Base-by-base conservation (phyloP, 2,888 invertebrate species). In the Caradrina clavipalpis region DNA sequence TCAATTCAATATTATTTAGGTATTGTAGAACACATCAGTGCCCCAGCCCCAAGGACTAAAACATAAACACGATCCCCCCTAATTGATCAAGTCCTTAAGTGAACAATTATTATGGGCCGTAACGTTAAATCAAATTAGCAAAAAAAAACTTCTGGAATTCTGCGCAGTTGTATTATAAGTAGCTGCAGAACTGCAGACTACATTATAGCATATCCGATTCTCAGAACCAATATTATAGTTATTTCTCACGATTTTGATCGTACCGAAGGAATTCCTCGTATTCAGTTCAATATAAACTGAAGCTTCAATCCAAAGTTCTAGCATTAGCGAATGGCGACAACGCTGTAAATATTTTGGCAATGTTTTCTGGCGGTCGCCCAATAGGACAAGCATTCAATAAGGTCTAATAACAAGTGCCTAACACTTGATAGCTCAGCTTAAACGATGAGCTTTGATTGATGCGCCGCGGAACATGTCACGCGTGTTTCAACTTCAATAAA, bases 321-420 rank as follows among this genome's bases (percentile, higher is more conserved):
- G 84, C 82, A 82, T 88, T 88, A 88, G 89, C 83, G 84, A 89
- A 89, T 87, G 84, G 90, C 87, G 87, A 91, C 89, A 89, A 87
- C 82, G 85, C 86, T 86, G 88, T 87, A 88, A 90, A 91, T 92
- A 90, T 92, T 74, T 94, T 94, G 93, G 93, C 93, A 93, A 89
- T 90, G 89, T 86, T 86, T 89, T 89, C 88, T 94, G 93, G 93
- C 93, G 81, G 80, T 73, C 87, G 83, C 90, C 92, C 93, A 93
- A 92, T 90, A 82, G 85, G 82, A 87, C 82, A 71, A 80, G 79
- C 79, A 85, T 88, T 88, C 84, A 84, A 88, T 90, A 88, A 84
- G 84, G 87, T 88, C 83, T 85, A 86, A 85, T 72, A 77, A 66
- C 78, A 75, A 74, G 76, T 67, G 60, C 65, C 76, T 22, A 67